A percentile compares a stretch with the other conserved stretches of the same genome.
phyloP scores from a whole-genome alignment of 2,797 vertebrate species.

The Syngnathus rostellatus region DNA sequence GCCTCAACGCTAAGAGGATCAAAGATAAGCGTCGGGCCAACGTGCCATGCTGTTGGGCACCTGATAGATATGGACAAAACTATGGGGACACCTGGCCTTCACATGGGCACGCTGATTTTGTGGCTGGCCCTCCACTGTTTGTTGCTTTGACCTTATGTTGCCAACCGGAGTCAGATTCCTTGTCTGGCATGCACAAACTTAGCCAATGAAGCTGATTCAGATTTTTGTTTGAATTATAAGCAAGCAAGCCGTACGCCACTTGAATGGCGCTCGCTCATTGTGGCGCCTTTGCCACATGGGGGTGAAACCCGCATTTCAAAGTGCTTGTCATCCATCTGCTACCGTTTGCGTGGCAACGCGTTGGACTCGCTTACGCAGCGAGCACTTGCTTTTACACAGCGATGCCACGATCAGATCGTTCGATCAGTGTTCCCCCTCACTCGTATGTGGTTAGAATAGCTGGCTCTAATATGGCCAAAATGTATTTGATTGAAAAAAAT shows the following conservation, averaged over 20 bases:
- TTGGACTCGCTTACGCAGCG: no score
- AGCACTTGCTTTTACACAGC: no score
- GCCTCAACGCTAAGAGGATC: conserved; percentile 67
- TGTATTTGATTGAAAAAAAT: no score
- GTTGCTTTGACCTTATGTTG: conserved; percentile 51
- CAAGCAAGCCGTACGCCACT: neutral
- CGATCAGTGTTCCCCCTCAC: no score
- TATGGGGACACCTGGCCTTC: conserved; percentile 40
- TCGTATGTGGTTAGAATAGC: no score
- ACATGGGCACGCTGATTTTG: neutral
- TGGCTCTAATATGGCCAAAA: no score
- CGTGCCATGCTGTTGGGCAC: conserved; percentile 57
- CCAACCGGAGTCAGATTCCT: conserved; percentile 8
- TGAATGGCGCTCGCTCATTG: neutral
- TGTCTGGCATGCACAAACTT: no score
- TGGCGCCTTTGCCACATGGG: neutral
- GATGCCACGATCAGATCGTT: no score
- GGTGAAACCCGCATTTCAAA: conserved; percentile 5
- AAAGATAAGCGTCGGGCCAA: conserved; percentile 69
- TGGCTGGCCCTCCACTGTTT: no score
- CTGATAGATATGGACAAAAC: conserved; percentile 61
- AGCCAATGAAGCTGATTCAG: no score
- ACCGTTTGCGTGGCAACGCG: conserved; percentile 8
- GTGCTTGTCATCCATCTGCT: conserved; percentile 26
- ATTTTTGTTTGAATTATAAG: conserved; percentile 12